Evolutionary conservation across 2,797 vertebrate genomes (phyloP).

Genomic region (Coregonus sp.): DNA sequence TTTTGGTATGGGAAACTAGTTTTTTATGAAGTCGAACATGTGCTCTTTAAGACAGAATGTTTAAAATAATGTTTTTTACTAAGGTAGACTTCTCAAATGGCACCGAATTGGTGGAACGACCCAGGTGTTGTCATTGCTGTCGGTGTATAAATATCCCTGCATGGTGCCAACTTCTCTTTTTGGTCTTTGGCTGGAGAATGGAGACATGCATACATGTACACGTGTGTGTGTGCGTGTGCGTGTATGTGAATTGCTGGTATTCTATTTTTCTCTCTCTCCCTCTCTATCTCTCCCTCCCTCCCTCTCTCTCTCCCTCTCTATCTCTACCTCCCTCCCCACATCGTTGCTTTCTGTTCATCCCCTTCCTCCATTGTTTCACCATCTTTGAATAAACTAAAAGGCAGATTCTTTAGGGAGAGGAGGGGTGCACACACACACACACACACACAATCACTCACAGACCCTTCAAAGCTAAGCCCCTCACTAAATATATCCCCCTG

Average conservation of each 20-base stretch:
- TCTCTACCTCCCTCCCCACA: conserved; percentile 27
- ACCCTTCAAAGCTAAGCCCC: conserved; percentile 75
- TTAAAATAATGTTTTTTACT: too few species aligned
- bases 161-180: too few species aligned
- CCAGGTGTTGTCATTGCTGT: too few species aligned
- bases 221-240: too few species aligned
- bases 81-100: too few species aligned
- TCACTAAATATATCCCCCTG: conserved; percentile 85
- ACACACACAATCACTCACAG: conserved; percentile 29
- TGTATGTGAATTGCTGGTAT: too few species aligned
- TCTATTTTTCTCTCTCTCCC: conserved; percentile 9
- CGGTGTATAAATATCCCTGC: too few species aligned
- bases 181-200: too few species aligned
- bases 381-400: conserved; percentile 87
- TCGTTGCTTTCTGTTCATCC: conserved; percentile 48
- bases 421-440: conserved; percentile 23
- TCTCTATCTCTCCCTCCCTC: conserved; percentile 10
- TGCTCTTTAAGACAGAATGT: too few species aligned
- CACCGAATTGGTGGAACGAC: too few species aligned
- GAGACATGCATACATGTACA: neutral
- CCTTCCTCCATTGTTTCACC: conserved; percentile 74
- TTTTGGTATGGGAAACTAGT: too few species aligned
- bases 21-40: too few species aligned
- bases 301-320: conserved; percentile 8
- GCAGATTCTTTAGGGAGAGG: conserved; percentile 75